Percentiles rank a stretch among this genome's conserved stretches.
These are phyloP conservation scores for Scortum barcoo DNA, from an alignment of 2,113 vertebrate genomes.

Conservation along the genomic window DNA sequence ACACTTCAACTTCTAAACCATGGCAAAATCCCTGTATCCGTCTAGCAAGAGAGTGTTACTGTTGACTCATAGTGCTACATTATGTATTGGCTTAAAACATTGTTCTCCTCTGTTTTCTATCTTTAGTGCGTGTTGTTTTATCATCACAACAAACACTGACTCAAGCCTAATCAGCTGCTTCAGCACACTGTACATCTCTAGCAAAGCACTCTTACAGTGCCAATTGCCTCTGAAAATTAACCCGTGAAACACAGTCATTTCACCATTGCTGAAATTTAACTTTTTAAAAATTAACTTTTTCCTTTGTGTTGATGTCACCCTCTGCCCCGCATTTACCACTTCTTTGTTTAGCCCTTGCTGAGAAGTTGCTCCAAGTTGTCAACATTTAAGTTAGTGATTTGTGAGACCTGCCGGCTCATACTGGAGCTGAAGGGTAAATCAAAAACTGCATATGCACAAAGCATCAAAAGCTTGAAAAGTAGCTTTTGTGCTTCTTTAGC, in stretches of 20 bases:
- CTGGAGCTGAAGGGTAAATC: not conserved
- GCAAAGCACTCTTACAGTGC: not conserved
- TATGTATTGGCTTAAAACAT: not conserved
- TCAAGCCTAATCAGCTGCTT: not conserved
- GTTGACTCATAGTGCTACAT: not conserved
- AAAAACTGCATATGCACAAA: not conserved
- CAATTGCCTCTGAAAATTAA: not conserved
- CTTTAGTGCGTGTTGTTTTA: not conserved
- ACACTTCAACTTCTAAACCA: not conserved
- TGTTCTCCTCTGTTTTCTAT: not conserved
- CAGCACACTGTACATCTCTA: not conserved
- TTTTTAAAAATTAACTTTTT: not conserved
- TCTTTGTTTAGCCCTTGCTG: not conserved
- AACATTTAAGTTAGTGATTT: not conserved
- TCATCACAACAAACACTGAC: not conserved
- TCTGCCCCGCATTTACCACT: not conserved
- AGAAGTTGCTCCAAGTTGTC: not conserved
- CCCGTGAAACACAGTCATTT: not conserved
- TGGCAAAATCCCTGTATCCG: not conserved
- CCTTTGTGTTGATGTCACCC: not conserved
- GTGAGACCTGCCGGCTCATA: not conserved
- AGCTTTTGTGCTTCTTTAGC: no score
- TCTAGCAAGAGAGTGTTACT: not conserved
- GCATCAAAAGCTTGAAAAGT: not conserved
- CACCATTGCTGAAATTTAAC: not conserved